Evolutionary conservation across 2,113 vertebrate genomes (phyloP), one percentile per base, ranked within the genome.

Genomic region (Coptodon rendalli): DNA sequence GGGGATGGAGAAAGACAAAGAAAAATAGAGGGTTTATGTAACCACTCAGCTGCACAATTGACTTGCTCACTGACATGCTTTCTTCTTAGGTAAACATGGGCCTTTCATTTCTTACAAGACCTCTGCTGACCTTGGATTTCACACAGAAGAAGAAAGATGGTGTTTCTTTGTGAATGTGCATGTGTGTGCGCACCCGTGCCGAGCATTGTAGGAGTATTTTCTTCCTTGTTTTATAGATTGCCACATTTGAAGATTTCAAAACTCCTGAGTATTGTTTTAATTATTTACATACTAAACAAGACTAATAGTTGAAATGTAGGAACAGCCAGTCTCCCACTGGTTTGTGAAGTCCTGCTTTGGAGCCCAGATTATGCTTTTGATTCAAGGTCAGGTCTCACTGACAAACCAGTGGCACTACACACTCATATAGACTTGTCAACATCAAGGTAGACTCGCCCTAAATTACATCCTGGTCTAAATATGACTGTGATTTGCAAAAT

Each of bases 11-110:
- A 83, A 83, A 68, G 83, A 86, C 73, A 88, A 86, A 91, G 88
- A 87, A 86, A 92, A 92, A 89, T 71, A 81, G 43, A 90, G 83
- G 92, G 86, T 91, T 94, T 94, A 91, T 86, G 88, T 93, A 93
- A 94, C 90, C 88, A 81, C 86, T 93, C 92, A 83, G 84, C 92
- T 91, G 85, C 84, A 87, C 90, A 90, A 93, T 87, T 78, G 89
- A 92, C 90, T 93, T 6, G 53, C 86, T 87, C 13, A 29, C 91
- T 87, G 86, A 92, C 92, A 84, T 73, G 87, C 85, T 87, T 89
- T 87, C 87, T 87, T 50, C 79, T 86, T 89, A 84, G 45, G 87
- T 90, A 94, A 94, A 93, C 93, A 92, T 6, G 24, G 80, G 81
- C 80, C 80, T 86, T 85, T 90, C 80, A 84, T 84, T 90, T 86